Conservation (phyloP, 2,113 vertebrate genomes). For the Cisticola juncidis region DNA sequence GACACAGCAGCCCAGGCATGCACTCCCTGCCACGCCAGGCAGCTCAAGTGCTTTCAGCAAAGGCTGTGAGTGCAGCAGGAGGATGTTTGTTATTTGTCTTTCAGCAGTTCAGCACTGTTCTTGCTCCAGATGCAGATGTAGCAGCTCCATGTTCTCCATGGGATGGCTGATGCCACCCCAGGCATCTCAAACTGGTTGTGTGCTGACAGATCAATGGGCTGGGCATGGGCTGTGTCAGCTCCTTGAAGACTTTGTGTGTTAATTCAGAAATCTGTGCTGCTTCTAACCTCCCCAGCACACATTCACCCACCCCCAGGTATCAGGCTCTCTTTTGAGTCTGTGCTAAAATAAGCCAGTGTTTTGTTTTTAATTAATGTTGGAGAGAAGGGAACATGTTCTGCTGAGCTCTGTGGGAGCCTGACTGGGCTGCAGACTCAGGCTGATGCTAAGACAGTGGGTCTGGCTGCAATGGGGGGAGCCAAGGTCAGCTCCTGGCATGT, state of each 20-base stretch:
- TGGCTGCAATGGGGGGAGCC: neutral
- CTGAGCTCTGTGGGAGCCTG: neutral
- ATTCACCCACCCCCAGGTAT: neutral
- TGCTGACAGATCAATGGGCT: neutral
- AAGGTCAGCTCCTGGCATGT: neutral
- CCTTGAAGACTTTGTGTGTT: neutral
- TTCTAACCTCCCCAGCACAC: neutral
- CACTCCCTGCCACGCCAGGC: neutral
- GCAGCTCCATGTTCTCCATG: neutral
- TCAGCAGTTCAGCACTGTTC: neutral
- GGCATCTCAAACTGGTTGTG: neutral
- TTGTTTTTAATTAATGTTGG: neutral
- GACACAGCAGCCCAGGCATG: neutral
- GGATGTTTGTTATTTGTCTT: neutral
- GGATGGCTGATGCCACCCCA: neutral
- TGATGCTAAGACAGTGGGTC: rapidly evolving
- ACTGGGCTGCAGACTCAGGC: neutral
- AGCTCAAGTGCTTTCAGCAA: neutral
- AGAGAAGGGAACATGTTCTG: neutral
- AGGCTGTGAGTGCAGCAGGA: neutral
- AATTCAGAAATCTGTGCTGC: neutral
- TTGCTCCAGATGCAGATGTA: neutral
- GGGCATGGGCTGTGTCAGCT: rapidly evolving
- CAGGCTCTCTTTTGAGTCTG: neutral
- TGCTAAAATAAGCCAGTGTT: neutral